Evolutionary conservation across 2,113 vertebrate genomes (phyloP).

Genomic region (Struthio camelus): DNA sequence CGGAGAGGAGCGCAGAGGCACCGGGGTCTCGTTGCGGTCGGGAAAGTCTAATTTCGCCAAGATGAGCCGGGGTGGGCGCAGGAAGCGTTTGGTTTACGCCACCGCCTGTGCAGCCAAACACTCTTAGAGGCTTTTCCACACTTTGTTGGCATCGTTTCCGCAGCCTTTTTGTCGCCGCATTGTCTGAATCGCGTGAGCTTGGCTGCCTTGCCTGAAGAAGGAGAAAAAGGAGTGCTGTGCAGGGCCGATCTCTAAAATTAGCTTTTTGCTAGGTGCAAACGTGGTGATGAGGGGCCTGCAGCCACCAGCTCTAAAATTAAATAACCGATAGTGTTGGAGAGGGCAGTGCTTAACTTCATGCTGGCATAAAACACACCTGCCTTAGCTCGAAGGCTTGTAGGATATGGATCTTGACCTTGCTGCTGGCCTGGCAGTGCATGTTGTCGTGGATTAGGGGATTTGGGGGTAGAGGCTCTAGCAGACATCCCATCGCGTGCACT

Average conservation of each 20-base stretch:
- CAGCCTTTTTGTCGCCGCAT: rapidly evolving
- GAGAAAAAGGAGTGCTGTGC: background rate
- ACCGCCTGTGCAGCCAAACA: background rate
- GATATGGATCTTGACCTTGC: background rate
- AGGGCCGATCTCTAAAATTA: background rate
- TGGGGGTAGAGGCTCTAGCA: background rate
- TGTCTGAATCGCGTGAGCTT: rapidly evolving
- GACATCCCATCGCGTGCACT: background rate
- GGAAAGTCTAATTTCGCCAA: rapidly evolving
- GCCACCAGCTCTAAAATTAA: background rate
- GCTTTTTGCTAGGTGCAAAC: background rate
- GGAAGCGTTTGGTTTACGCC: background rate
- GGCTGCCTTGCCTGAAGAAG: too few species aligned
- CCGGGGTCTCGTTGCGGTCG: background rate
- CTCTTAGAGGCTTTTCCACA: background rate
- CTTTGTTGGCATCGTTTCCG: background rate
- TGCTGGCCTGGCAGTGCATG: background rate
- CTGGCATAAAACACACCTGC: background rate
- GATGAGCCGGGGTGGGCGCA: rapidly evolving
- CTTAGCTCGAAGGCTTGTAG: background rate
- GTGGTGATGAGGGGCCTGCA: rapidly evolving
- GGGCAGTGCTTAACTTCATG: background rate
- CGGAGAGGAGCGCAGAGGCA: too few species aligned
- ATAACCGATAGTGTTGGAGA: too few species aligned
- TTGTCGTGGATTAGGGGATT: background rate